phyloP scores from a whole-genome alignment of 2,113 vertebrate genomes.

The Montifringilla adamsi region DNA sequence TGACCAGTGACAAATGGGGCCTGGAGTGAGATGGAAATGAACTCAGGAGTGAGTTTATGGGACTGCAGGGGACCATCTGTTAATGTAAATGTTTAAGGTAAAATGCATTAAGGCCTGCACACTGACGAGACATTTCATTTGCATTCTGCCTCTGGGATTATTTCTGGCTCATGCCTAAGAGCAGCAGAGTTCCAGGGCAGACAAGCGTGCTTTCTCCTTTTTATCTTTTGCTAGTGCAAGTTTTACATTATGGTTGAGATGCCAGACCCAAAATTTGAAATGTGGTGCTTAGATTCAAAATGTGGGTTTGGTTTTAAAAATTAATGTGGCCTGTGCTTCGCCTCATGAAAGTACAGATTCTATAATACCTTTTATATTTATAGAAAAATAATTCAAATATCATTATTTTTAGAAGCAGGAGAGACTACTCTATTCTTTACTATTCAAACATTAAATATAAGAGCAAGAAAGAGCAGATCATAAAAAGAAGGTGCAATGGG shows the following conservation, averaged over 20 bases:
- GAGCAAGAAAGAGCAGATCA: background rate
- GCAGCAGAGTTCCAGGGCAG: constrained; percentile 27
- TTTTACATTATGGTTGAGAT: background rate
- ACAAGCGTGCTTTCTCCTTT: background rate
- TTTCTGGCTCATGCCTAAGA: constrained; percentile 45
- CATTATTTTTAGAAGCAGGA: background rate
- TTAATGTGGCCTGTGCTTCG: background rate
- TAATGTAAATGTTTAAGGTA: constrained; percentile 81
- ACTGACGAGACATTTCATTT: constrained; percentile 74
- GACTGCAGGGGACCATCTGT: constrained; percentile 75
- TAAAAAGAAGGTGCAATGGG: background rate
- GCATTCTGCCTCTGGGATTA: constrained; percentile 67
- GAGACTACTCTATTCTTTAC: background rate
- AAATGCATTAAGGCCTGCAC: constrained; percentile 64
- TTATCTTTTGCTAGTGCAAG: background rate
- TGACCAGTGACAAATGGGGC: constrained; percentile 55
- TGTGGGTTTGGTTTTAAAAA: constrained; percentile 3
- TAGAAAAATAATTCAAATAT: background rate
- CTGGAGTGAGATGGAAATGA: constrained; percentile 68
- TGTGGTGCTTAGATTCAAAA: background rate
- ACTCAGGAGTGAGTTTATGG: constrained; percentile 73
- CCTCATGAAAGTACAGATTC: background rate
- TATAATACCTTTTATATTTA: background rate
- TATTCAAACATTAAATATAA: background rate
- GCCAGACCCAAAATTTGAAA: background rate